Conservation (phyloP, 2,113 vertebrate genomes). For the Mus pahari region DNA sequence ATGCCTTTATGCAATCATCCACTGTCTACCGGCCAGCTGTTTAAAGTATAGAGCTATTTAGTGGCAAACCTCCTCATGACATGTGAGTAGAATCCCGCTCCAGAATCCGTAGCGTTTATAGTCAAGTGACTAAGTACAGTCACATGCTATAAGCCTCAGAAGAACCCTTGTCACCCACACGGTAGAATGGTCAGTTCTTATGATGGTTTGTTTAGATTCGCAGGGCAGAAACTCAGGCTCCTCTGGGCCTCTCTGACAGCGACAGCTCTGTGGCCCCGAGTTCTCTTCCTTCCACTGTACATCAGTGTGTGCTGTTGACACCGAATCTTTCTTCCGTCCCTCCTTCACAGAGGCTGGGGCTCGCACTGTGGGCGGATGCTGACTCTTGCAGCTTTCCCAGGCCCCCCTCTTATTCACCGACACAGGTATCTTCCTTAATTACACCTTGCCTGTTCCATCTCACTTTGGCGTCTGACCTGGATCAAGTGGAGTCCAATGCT, state of each 20-base stretch:
- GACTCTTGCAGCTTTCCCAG: background rate
- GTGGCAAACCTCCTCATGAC: background rate
- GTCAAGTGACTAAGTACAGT: background rate
- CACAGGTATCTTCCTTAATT: background rate
- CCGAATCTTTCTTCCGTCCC: background rate
- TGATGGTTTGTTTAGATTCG: background rate
- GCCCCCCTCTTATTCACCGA: background rate
- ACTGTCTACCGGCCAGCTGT: background rate
- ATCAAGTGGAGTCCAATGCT: background rate
- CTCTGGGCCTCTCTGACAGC: background rate
- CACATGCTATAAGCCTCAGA: background rate
- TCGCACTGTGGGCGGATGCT: background rate
- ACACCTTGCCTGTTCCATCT: background rate
- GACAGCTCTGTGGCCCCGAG: background rate
- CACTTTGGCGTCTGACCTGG: background rate
- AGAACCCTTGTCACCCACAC: background rate
- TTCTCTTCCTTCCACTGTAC: background rate
- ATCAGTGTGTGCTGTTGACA: background rate
- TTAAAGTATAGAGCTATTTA: background rate
- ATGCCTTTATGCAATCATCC: background rate
- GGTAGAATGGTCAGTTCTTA: background rate
- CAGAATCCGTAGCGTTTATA: background rate
- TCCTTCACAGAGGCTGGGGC: background rate
- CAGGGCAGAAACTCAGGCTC: background rate
- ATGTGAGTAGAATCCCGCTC: background rate